These are phyloP conservation scores for Plumapathes pennacea DNA, from an alignment of 92 coral and sea anemone genomes.

Conservation along the genomic window DNA sequence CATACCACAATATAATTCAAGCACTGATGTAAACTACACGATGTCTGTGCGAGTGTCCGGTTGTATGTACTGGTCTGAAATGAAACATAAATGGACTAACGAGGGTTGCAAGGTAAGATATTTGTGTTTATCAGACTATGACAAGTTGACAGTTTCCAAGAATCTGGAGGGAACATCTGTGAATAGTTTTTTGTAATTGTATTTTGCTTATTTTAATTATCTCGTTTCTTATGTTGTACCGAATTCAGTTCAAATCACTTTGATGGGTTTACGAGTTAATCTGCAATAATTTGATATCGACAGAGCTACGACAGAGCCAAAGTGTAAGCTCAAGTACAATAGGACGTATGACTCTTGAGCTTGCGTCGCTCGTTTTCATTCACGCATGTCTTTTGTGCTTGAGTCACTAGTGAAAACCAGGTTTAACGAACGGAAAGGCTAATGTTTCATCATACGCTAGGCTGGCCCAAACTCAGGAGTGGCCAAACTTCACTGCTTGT, in stretches of 20 bases:
- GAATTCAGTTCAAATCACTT: too few relatives aligned
- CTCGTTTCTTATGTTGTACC: too few relatives aligned
- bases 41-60: conserved; percentile 66
- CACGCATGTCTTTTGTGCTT: too few relatives aligned
- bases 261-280: too few relatives aligned
- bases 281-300: too few relatives aligned
- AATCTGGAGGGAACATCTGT: neutral
- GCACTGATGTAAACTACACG: conserved; percentile 80
- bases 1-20: conserved; percentile 64
- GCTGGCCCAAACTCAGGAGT: conserved; percentile 34
- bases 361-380: too few relatives aligned
- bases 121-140: neutral
- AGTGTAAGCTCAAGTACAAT: too few relatives aligned
- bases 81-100: conserved; percentile 68
- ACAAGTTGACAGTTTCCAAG: neutral
- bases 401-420: too few relatives aligned
- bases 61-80: conserved; percentile 85
- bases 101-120: conserved; percentile 75
- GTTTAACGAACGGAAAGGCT: too few relatives aligned
- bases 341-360: too few relatives aligned
- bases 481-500: conserved; percentile 67
- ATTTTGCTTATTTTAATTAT: neutral
- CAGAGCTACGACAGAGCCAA: too few relatives aligned
- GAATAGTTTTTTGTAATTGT: neutral
- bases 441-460: too few relatives aligned